phyloP scores from a whole-genome alignment of 2,113 vertebrate genomes.

The Alaudala cheleensis region DNA sequence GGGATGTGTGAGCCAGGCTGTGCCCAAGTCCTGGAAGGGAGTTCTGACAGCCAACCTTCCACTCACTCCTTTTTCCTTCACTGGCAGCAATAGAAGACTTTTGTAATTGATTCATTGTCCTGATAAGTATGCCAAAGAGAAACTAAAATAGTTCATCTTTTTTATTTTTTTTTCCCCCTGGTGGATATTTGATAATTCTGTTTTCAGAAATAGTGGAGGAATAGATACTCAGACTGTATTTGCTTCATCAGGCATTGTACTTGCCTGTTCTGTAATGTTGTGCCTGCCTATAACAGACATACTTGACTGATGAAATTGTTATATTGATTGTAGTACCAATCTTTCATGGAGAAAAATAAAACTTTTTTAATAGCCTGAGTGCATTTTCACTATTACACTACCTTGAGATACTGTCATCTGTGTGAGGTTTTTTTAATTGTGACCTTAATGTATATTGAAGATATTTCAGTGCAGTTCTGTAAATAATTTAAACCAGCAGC shows the following conservation, averaged over 20 bases:
- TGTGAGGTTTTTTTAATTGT: neutral
- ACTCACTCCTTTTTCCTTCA: neutral
- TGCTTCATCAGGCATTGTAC: slow-evolving; percentile 19
- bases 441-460: neutral
- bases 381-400: neutral
- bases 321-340: slow-evolving; percentile 60
- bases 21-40: neutral
- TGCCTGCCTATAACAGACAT: slow-evolving; percentile 68
- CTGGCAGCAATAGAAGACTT: slow-evolving; percentile 48
- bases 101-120: slow-evolving; percentile 22
- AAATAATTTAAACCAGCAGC: neutral
- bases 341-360: slow-evolving; percentile 34
- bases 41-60: neutral
- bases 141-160: slow-evolving; percentile 36
- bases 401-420: neutral
- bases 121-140: slow-evolving; percentile 68
- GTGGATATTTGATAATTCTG: slow-evolving; percentile 44
- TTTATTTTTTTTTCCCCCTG: neutral
- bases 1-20: neutral
- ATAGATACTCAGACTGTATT: slow-evolving; percentile 49
- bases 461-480: neutral
- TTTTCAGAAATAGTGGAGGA: slow-evolving; percentile 50
- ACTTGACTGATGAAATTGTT: slow-evolving; percentile 60
- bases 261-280: slow-evolving; percentile 58
- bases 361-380: slow-evolving; percentile 41